Percentiles rank a stretch among this genome's conserved stretches.
These are phyloP conservation scores for Notocelia uddmanniana DNA, from an alignment of 2,888 invertebrate species.

Conservation along the genomic window DNA sequence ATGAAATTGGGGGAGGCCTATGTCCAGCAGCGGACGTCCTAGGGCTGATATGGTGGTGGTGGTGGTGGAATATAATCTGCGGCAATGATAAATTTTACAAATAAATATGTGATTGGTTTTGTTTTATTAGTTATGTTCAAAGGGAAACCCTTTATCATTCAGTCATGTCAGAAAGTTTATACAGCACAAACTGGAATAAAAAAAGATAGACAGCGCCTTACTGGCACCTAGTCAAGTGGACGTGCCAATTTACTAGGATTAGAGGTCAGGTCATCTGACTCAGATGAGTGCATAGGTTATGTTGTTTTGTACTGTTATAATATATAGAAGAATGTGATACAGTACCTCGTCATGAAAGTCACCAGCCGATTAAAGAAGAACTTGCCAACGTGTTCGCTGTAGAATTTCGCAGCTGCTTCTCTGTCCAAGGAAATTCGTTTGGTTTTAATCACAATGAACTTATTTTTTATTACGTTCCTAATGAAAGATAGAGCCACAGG, in stretches of 20 bases:
- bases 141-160: background rate
- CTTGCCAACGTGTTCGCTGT: slow-evolving; percentile 92
- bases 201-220: background rate
- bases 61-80: no score
- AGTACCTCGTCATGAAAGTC: slow-evolving; percentile 92
- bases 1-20: no score
- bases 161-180: no score
- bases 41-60: no score
- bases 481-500: slow-evolving; percentile 90
- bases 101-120: no score
- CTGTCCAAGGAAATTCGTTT: slow-evolving; percentile 87
- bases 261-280: slow-evolving; percentile 1
- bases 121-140: background rate
- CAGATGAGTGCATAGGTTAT: slow-evolving; percentile 23
- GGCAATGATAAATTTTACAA: no score
- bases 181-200: no score
- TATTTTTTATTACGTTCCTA: slow-evolving; percentile 87
- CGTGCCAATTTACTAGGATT: slow-evolving; percentile 10
- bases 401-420: slow-evolving; percentile 90
- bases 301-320: background rate
- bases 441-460: slow-evolving; percentile 90
- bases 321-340: no score
- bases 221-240: slow-evolving; percentile 29
- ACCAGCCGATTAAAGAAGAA: slow-evolving; percentile 94
- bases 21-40: no score